phyloP scores from a whole-genome alignment of 1,140 invertebrate species.

The Drosophila kanapiae region DNA sequence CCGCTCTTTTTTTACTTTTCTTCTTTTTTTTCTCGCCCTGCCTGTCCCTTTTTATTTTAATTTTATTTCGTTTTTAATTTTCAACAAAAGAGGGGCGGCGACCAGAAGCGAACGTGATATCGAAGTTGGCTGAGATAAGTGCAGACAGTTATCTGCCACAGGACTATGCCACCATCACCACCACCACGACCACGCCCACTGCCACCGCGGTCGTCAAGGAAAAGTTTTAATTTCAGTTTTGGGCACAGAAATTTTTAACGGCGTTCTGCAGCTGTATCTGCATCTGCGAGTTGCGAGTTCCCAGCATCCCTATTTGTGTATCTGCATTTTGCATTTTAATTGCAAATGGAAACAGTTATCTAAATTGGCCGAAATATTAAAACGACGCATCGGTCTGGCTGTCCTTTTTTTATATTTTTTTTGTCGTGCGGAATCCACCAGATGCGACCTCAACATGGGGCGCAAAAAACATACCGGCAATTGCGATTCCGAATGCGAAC shows the following conservation, averaged over 20 bases:
- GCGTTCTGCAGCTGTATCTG: constrained; percentile 40
- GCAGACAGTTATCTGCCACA: constrained; percentile 63
- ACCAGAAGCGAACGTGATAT: constrained; percentile 70
- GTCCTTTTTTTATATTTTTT: constrained; percentile 18
- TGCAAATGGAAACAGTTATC: constrained; percentile 85
- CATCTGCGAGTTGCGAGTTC: constrained; percentile 11
- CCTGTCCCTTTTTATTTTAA: constrained; percentile 45
- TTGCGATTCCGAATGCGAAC: constrained; percentile 22
- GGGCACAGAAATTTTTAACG: constrained; percentile 62
- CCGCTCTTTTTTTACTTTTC: constrained; percentile 13
- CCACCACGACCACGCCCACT: constrained; percentile 20
- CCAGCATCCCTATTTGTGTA: constrained; percentile 43
- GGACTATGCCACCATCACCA: constrained; percentile 3
- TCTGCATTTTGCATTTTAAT: constrained; percentile 84
- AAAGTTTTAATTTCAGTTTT: constrained; percentile 82
- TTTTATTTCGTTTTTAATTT: constrained; percentile 83
- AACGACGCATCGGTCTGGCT: constrained; percentile 62
- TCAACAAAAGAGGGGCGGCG: constrained; percentile 34
- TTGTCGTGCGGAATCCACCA: constrained; percentile 16
- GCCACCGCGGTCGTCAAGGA: constrained; percentile 53
- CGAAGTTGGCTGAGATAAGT: constrained; percentile 76
- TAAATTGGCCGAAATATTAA: constrained; percentile 84
- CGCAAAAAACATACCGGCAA: constrained; percentile 32
- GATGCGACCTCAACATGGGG: constrained; percentile 31
- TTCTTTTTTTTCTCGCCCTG: constrained; percentile 16